These are phyloP conservation scores for Heliothis subflexa DNA, from an alignment of 1,140 invertebrate genomes.

Conservation along the genomic window DNA sequence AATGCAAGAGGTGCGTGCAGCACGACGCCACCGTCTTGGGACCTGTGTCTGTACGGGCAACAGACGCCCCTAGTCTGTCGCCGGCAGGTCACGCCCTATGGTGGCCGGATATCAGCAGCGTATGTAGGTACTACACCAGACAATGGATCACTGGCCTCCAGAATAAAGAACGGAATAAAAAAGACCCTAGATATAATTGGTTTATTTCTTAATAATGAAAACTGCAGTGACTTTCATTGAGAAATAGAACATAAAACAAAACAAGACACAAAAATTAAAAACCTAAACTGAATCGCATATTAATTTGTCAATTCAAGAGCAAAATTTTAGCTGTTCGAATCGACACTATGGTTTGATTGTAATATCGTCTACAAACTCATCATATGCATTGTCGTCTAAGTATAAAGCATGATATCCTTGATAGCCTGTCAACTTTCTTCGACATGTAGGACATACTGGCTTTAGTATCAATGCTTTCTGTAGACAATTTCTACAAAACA, in stretches of 20 bases:
- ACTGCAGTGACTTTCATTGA: neutral
- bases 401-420: conserved; percentile 56
- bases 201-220: conserved; percentile 3
- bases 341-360: neutral
- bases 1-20: too few relatives aligned
- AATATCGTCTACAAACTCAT: conserved; percentile 16
- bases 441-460: conserved; percentile 56
- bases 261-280: conserved; percentile 13
- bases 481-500: conserved; percentile 60
- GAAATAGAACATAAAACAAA: conserved; percentile 18
- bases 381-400: conserved; percentile 39
- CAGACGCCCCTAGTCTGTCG: too few relatives aligned
- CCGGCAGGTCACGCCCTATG: too few relatives aligned
- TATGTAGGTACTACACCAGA: too few relatives aligned
- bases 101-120: too few relatives aligned
- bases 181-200: neutral
- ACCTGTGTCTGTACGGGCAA: too few relatives aligned
- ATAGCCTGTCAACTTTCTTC: conserved; percentile 48
- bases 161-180: neutral
- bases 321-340: neutral
- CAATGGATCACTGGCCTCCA: too few relatives aligned
- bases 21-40: too few relatives aligned
- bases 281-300: conserved; percentile 11
- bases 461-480: conserved; percentile 49
- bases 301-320: neutral